Evolutionary conservation across 2,797 vertebrate species (phyloP).

Genomic region (Calcarius lapponicus): DNA sequence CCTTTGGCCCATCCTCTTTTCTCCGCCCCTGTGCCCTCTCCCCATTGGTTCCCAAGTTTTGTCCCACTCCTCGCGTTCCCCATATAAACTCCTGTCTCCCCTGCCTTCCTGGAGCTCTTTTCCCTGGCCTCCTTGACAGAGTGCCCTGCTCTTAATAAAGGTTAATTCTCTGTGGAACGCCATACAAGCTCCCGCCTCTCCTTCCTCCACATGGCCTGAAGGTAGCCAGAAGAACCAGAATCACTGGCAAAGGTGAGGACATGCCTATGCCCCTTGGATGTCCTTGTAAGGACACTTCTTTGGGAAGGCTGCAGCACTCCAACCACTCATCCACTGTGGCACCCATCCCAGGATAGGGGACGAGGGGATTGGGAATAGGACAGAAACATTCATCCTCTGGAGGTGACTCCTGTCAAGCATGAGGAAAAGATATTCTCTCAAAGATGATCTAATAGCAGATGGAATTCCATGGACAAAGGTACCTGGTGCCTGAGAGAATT

Average conservation of each 20-base stretch:
- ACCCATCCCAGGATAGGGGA: background rate
- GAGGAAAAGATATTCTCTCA: background rate
- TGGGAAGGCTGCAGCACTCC: background rate
- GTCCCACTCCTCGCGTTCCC: background rate
- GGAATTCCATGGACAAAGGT: background rate
- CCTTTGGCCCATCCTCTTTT: background rate
- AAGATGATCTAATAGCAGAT: background rate
- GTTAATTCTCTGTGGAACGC: background rate
- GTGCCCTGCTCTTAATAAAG: background rate
- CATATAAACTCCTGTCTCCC: background rate
- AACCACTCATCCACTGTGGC: background rate
- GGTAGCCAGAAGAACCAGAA: background rate
- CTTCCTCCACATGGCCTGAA: background rate
- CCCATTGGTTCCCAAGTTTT: background rate
- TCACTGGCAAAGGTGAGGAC: background rate
- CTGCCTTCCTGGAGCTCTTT: background rate
- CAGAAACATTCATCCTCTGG: background rate
- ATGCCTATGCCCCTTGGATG: background rate
- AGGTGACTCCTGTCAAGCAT: background rate
- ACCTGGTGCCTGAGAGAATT: background rate
- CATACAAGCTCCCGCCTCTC: background rate
- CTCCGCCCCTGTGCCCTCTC: background rate
- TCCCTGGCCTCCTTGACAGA: background rate
- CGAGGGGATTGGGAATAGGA: background rate
- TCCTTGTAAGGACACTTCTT: background rate